Base-by-base conservation (phyloP, 2,797 vertebrate genomes). In the Mycteria americana region DNA sequence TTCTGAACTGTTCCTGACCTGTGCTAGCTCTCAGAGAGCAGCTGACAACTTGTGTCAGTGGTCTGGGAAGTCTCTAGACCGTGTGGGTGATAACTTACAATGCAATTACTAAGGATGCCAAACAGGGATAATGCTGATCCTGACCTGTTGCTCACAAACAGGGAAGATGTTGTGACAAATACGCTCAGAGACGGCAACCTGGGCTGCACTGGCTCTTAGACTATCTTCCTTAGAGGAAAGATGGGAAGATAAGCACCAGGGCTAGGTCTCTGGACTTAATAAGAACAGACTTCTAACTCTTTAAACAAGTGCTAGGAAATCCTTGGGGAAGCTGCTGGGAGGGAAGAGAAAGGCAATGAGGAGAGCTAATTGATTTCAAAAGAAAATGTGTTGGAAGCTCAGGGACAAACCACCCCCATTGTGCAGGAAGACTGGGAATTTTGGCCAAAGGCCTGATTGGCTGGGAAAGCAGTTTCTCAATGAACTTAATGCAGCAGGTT, bases 1-100 rank as follows among this genome's bases (percentile, higher is more conserved):
- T 56, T 93, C 22, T 28, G 45, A 67, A 13, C 5, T 0, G 0
- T 37, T 37, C 30, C 24, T 43, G 37, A 33, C 8, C 31, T 30
- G 11, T n/a, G 25, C 11, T 53, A 53, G 6, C 13, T 83, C 31
- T 73, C 50, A 33, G 50, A 57, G 11, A 62, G 10, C 13, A 23
- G 10, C 3, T 39, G 37, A 7, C 7, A 19, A 4, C 13, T 39
- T 56, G 12, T 37, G 21, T 43, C 50, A 63, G 27, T 0, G 0
- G 48, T 46, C n/a, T 4, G 4, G 45, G 19, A 89, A 64, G 24
- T 65, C 39, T 77, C 31, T 46, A 50, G 16, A 39, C 3, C 0
- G 0, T 9, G 33, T 28, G 57, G 9, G 24, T 28, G 18, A 60
- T 22, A 72, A 7, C 11, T 87, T 64, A 45, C 30, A 39, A 28